phyloP scores from a whole-genome alignment of 2,797 vertebrate species.

The Darevskia nairensis region DNA sequence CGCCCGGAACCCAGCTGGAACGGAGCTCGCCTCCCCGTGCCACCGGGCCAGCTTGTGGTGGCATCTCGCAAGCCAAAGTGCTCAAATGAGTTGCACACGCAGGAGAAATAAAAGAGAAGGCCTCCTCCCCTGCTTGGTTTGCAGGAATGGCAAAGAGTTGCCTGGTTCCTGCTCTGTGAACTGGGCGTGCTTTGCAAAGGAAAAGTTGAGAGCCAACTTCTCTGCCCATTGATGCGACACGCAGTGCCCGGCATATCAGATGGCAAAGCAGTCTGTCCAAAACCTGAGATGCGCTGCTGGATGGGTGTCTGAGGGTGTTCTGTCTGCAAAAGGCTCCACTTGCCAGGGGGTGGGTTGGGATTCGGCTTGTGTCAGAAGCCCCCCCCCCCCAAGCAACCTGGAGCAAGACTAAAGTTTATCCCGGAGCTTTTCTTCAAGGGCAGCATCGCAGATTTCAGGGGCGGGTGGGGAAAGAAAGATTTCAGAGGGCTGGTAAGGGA shows the following conservation, averaged over 20 bases:
- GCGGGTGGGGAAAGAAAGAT: no score
- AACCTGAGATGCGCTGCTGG: not conserved
- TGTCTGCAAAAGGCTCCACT: not conserved
- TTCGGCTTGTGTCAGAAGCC: not conserved
- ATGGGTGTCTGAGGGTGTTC: not conserved
- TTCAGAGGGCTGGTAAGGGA: not conserved
- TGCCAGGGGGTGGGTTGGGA: not conserved
- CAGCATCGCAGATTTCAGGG: no score
- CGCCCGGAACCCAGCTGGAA: constrained; percentile 14
- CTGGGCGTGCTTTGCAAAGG: not conserved
- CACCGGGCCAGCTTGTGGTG: constrained; percentile 10
- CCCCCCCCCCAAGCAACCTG: not conserved
- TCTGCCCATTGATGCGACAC: not conserved
- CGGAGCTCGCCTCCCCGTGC: not conserved
- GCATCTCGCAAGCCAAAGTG: not conserved
- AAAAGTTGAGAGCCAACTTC: not conserved
- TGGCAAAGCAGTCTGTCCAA: not conserved
- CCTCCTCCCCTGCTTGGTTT: no score
- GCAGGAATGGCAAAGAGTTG: not conserved
- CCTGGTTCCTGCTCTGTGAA: no score
- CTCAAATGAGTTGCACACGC: not conserved
- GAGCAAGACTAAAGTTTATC: not conserved
- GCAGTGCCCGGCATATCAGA: not conserved
- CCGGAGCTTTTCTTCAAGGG: not conserved
- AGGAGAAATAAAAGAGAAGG: not conserved